Percentiles rank a stretch among this genome's conserved stretches.
These are phyloP conservation scores for Brachionus plicatilis DNA, from an alignment of 1,140 invertebrate genomes.

Conservation along the genomic window DNA sequence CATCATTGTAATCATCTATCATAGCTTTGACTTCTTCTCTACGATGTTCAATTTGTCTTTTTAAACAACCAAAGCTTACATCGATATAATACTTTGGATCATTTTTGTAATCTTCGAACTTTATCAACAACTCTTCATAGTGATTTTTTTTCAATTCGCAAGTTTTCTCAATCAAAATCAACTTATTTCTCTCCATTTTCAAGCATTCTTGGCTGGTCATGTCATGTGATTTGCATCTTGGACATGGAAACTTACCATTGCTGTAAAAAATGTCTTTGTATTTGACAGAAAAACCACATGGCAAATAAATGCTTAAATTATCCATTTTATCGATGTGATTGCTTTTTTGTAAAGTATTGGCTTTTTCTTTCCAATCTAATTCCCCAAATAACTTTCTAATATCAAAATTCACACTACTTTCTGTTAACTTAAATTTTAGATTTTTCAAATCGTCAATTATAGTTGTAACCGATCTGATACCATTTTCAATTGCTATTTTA, in stretches of 20 bases:
- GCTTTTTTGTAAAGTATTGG: too few species aligned
- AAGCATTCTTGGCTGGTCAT: neutral
- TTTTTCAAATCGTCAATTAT: too few species aligned
- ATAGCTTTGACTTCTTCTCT: neutral
- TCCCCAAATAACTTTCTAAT: too few species aligned
- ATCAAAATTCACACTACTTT: too few species aligned
- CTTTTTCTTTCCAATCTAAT: too few species aligned
- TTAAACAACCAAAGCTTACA: neutral
- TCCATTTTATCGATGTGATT: neutral
- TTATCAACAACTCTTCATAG: neutral
- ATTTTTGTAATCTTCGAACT: neutral
- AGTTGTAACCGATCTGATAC: too few species aligned
- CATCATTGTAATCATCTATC: neutral
- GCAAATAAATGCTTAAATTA: neutral
- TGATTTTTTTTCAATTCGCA: neutral
- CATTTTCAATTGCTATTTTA: neutral
- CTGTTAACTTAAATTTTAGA: too few species aligned
- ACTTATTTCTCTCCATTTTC: neutral
- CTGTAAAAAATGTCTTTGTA: neutral
- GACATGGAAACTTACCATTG: neutral
- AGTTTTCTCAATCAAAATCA: neutral
- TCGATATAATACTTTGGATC: neutral
- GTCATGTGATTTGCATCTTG: neutral
- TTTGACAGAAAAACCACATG: neutral
- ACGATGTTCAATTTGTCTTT: neutral